A percentile compares a stretch with the other conserved stretches of the same genome.
Conservation (phyloP, 2,888 invertebrate genomes). For the Antheraea assamensis region DNA sequence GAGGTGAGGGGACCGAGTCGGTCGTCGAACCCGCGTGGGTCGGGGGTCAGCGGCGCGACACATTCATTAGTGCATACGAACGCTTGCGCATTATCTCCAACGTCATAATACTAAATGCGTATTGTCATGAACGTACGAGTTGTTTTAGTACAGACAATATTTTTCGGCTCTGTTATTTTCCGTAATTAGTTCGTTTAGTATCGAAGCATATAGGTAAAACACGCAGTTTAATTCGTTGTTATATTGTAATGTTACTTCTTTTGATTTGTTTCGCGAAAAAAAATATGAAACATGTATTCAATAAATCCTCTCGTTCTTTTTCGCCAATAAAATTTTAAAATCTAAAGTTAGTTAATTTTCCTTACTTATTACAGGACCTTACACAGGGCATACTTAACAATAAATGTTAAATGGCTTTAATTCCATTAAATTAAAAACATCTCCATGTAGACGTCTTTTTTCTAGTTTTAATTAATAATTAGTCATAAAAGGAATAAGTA, state of each 20-base stretch:
- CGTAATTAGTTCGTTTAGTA: too few relatives aligned
- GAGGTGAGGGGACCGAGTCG: slow-evolving; percentile 48
- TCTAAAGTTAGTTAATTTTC: not conserved
- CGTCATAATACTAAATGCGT: slow-evolving; percentile 15
- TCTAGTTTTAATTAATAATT: not conserved
- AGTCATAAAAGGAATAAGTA: not conserved
- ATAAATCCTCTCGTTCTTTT: too few relatives aligned
- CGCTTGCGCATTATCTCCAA: slow-evolving; percentile 51
- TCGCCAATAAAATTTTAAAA: not conserved
- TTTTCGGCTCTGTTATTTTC: not conserved
- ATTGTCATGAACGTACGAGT: slow-evolving; percentile 1
- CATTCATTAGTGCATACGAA: slow-evolving; percentile 68
- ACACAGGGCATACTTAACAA: too few relatives aligned
- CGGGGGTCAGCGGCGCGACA: slow-evolving; percentile 78
- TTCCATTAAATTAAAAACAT: too few relatives aligned
- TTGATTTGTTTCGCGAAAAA: too few relatives aligned
- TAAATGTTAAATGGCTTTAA: too few relatives aligned
- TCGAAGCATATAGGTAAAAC: too few relatives aligned
- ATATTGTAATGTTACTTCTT: too few relatives aligned
- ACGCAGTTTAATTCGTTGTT: too few relatives aligned
- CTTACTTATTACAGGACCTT: too few relatives aligned
- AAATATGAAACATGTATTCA: not conserved
- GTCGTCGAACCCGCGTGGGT: slow-evolving; percentile 78
- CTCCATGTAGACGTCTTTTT: not conserved
- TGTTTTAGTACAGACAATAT: not conserved